These are phyloP conservation scores for Ganaspis brasiliensis DNA, from an alignment of 2,888 invertebrate species.

Conservation along the genomic window DNA sequence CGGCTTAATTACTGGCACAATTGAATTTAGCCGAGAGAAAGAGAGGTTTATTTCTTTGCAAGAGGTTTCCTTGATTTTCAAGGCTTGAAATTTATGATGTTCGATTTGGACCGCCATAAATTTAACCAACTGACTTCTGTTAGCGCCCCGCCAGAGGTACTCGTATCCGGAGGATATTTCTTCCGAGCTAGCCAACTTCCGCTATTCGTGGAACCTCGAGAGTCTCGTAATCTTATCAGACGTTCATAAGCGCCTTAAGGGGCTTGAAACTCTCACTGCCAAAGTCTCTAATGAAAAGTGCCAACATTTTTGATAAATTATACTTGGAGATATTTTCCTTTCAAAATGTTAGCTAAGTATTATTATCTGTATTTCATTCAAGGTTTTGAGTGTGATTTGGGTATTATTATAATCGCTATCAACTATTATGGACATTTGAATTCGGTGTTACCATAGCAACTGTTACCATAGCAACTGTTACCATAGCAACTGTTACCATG, in stretches of 20 bases:
- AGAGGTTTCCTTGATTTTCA: conserved; percentile 13
- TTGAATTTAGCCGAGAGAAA: not conserved
- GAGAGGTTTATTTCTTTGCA: not conserved
- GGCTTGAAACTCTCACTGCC: not conserved
- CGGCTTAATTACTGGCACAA: not conserved
- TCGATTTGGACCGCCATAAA: conserved; percentile 27
- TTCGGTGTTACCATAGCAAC: too few relatives aligned
- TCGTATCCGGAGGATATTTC: conserved; percentile 31
- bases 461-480: too few relatives aligned
- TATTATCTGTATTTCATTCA: too few relatives aligned
- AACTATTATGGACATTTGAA: too few relatives aligned
- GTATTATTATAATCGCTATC: too few relatives aligned
- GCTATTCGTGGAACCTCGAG: conserved; percentile 24
- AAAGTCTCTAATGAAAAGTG: conserved; percentile 20
- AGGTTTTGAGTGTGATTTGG: too few relatives aligned
- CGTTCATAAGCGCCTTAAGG: conserved; percentile 27
- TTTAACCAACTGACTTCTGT: conserved; percentile 21
- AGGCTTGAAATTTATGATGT: conserved; percentile 33
- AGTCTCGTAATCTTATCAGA: conserved; percentile 39
- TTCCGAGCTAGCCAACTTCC: conserved; percentile 25
- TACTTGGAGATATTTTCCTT: not conserved
- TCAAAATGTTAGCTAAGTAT: not conserved
- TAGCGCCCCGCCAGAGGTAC: not conserved
- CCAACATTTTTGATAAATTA: conserved; percentile 23
- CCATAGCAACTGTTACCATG: too few relatives aligned